Base-by-base conservation (phyloP, 2,888 invertebrate genomes). In the Galerucella nymphaeae region DNA sequence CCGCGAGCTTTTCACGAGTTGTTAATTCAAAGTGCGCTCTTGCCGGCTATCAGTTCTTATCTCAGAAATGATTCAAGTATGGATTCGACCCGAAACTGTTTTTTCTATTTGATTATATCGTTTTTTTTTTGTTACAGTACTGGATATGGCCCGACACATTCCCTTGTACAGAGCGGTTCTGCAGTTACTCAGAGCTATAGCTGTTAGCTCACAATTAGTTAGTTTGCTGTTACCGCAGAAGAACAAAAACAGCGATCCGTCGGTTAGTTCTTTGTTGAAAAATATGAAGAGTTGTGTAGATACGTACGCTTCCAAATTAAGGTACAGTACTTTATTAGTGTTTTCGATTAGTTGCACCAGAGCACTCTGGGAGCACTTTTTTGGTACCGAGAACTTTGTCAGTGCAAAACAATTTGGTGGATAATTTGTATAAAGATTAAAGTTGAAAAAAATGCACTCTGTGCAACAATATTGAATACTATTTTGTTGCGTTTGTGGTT, bases 91-190 rank as follows among this genome's bases (percentile, higher is more conserved):
- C n/a, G n/a, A n/a, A n/a, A n/a, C n/a, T n/a, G n/a, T n/a, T n/a
- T 20, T 23, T 30, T 9, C 4, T 18, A 20, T 48, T 38, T 16
- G 8, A 13, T 61, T n/a, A 16, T 16, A 30, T 41, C 5, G n/a
- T 53, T 14, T 14, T 66, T 14, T 14, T 66, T 73, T 61, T 66
- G 45, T 76, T 75, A n/a, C 85, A 89, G 97, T 97, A 79, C 88
- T 98, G 86, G 97, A 98, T 88, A 97, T 98, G 94, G 96, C 97
- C n/a, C 91, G 97, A 18, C 97, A 97, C 88, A 96, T 97, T 87
- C 96, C 97, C 38, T 89, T 97, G 81, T 97, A 97, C 88, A 91
- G 94, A 79, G 93, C 95, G 78, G 93, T 97, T 82, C 87, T 97
- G 80, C 93, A 94, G 79, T 87, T 96, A 76, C 89, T 96, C 75